These are phyloP conservation scores for Andrena cerasifolii DNA, from an alignment of 1,140 invertebrate genomes.

Conservation along the genomic window DNA sequence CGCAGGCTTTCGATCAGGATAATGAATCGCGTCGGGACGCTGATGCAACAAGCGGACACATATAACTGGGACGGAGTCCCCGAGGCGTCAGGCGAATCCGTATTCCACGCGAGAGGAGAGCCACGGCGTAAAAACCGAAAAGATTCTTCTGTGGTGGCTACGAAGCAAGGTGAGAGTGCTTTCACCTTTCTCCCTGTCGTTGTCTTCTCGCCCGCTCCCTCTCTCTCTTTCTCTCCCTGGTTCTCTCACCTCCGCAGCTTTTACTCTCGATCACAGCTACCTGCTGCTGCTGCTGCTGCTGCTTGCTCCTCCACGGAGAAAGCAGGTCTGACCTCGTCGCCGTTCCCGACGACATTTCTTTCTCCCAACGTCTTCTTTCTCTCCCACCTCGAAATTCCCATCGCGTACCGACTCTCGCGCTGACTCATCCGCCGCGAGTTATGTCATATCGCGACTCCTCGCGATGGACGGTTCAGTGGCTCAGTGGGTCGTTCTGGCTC, in stretches of 20 bases:
- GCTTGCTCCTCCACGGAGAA: slow-evolving; percentile 68
- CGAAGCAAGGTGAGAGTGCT: slow-evolving; percentile 78
- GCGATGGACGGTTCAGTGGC: too few relatives aligned
- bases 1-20: slow-evolving; percentile 10
- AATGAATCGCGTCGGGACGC: slow-evolving; percentile 9
- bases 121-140: slow-evolving; percentile 55
- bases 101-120: slow-evolving; percentile 23
- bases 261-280: slow-evolving; percentile 79
- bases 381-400: slow-evolving; percentile 24
- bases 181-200: slow-evolving; percentile 81
- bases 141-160: slow-evolving; percentile 45
- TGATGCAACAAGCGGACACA: background rate
- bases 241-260: slow-evolving; percentile 74
- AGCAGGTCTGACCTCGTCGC: slow-evolving; percentile 72
- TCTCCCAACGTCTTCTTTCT: slow-evolving; percentile 19
- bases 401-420: background rate
- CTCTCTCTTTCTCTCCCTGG: slow-evolving; percentile 68
- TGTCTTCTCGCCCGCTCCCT: slow-evolving; percentile 58
- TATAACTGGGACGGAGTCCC: slow-evolving; percentile 38
- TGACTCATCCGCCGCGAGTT: slow-evolving; percentile 4
- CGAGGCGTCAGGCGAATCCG: slow-evolving; percentile 23
- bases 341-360: slow-evolving; percentile 65
- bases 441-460: slow-evolving; percentile 4
- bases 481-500: background rate
- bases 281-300: slow-evolving; percentile 59